A percentile compares a stretch with the other conserved stretches of the same genome.
phyloP scores from a whole-genome alignment of 1,140 invertebrate genomes.

The Aphis craccivora region DNA sequence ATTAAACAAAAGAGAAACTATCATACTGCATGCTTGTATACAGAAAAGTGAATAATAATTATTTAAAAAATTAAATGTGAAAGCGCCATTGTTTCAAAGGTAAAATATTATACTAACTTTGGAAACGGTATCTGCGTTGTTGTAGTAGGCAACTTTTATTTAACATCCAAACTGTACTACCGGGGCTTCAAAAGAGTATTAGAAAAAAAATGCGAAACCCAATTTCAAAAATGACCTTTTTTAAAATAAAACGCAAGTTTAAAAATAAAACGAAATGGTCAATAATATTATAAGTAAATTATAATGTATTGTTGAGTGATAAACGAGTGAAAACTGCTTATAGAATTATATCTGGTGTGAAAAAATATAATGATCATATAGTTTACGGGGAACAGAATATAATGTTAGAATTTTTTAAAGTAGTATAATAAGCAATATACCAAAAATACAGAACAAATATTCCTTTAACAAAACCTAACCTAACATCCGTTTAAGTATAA shows the following conservation, averaged over 20 bases:
- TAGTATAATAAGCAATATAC: background rate
- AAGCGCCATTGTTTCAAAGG: conserved; percentile 7
- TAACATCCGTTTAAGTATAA: background rate
- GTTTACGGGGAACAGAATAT: background rate
- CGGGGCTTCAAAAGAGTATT: conserved; percentile 16
- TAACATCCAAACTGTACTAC: background rate
- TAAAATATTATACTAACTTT: conserved; percentile 36
- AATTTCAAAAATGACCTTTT: background rate
- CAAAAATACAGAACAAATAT: background rate
- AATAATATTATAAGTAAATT: background rate
- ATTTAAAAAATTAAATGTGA: background rate
- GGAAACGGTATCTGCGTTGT: background rate
- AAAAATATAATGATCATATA: background rate
- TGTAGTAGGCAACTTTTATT: conserved; percentile 17
- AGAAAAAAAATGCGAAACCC: background rate
- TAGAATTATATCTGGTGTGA: background rate
- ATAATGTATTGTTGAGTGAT: background rate
- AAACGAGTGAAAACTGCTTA: background rate
- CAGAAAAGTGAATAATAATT: conserved; percentile 17
- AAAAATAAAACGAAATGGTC: background rate
- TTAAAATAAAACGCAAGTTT: background rate
- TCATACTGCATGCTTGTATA: background rate
- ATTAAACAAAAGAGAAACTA: conserved; percentile 23
- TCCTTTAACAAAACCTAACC: background rate
- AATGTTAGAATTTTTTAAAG: background rate